A percentile compares a stretch with the other conserved stretches of the same genome.
Conservation (phyloP, 2,888 invertebrate genomes). For the Lasioglossum vierecki region DNA sequence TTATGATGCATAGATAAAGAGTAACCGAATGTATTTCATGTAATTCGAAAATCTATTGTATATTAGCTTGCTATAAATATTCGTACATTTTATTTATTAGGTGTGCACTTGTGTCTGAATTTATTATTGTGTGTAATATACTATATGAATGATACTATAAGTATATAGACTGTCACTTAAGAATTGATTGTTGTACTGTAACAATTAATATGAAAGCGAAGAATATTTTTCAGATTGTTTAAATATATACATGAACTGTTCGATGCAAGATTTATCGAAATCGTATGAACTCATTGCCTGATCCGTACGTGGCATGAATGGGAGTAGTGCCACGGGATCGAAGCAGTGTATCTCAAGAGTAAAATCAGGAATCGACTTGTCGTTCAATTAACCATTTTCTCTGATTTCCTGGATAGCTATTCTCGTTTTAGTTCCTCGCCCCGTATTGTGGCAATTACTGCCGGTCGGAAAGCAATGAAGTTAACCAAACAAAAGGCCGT, state of each 20-base stretch:
- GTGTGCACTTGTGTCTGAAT: background rate
- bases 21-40: too few species aligned
- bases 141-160: too few species aligned
- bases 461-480: slow-evolving; percentile 67
- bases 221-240: background rate
- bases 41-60: too few species aligned
- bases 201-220: background rate
- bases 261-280: background rate
- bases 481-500: slow-evolving; percentile 80
- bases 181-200: background rate
- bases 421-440: slow-evolving; percentile 61
- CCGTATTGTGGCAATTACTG: slow-evolving; percentile 76
- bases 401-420: slow-evolving; percentile 62
- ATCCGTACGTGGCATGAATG: background rate
- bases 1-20: background rate
- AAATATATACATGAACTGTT: background rate
- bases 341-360: slow-evolving; percentile 55
- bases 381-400: slow-evolving; percentile 76
- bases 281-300: background rate
- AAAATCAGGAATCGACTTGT: slow-evolving; percentile 70
- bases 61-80: too few species aligned
- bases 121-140: background rate
- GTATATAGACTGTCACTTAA: background rate
- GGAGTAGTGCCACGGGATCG: slow-evolving; percentile 9
- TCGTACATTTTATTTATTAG: background rate